phyloP scores from a whole-genome alignment of 2,888 invertebrate genomes.

The Conus canariensis region DNA sequence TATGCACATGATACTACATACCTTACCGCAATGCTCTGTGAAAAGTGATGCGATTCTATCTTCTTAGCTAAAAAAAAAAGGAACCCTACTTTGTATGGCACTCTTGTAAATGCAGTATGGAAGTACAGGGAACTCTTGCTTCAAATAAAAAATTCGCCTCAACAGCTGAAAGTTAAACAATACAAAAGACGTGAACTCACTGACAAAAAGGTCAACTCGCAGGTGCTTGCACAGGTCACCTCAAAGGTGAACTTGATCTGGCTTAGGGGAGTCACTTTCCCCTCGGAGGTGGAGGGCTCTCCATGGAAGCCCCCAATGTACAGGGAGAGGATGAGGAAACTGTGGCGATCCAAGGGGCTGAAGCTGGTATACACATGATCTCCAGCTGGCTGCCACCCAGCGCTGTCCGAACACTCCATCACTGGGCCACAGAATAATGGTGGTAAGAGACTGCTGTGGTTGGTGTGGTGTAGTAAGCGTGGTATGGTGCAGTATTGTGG shows the following conservation, averaged over 20 bases:
- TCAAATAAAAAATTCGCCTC: no score
- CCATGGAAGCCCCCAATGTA: conserved; percentile 80
- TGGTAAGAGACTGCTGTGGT: neutral
- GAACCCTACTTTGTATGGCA: no score
- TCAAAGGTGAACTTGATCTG: conserved; percentile 81
- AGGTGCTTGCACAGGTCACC: conserved; percentile 80
- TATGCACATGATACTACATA: no score
- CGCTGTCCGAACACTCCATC: conserved; percentile 74
- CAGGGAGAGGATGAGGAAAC: conserved; percentile 80
- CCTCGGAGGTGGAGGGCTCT: conserved; percentile 75
- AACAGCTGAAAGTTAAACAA: no score
- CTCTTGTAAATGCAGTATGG: no score
- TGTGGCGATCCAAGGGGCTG: conserved; percentile 79
- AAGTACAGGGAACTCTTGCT: no score
- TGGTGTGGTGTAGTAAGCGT: no score
- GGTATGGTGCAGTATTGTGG: no score
- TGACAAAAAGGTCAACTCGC: conserved; percentile 81
- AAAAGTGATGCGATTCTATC: no score
- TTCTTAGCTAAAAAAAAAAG: no score
- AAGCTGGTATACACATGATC: conserved; percentile 80
- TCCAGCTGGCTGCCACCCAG: conserved; percentile 81
- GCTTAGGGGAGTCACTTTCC: conserved; percentile 78
- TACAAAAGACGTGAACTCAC: conserved; percentile 67
- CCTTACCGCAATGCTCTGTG: no score
- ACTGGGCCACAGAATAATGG: conserved; percentile 53